Evolutionary conservation across 2,113 vertebrate species (phyloP), one percentile per base, ranked within the genome.

Genomic region (Eretmochelys imbricata): DNA sequence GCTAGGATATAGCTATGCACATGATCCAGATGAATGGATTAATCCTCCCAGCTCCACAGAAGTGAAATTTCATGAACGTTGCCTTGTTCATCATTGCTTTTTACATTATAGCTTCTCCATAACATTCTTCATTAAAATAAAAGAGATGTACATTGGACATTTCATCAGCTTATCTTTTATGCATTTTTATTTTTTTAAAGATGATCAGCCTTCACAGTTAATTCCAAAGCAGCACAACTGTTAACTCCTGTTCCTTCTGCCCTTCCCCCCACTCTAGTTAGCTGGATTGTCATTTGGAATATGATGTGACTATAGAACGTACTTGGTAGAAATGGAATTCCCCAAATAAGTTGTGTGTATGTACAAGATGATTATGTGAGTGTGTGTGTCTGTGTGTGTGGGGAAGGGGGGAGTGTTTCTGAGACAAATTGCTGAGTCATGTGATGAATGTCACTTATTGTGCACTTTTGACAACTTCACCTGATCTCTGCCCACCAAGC

Each of bases 71-170:
- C 54, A 65, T 88, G 5, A 84, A 49, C 65, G 92, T 1, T 4
- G n/a, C 84, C 81, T 91, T 76, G 48, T 84, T 93, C n/a, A 48
- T 10, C 86, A 22, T 89, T 7, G 65, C 31, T 92, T 94, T 72
- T 93, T 88, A 10, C 11, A 25, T 82, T 69, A 22, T 49, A 75
- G 35, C 9, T 93, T 93, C 82, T 80, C 35, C 5, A 1, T 89
- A 1, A 38, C 81, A 51, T 87, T 95, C 20, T 93, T 87, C 10
- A 87, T 94, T 48, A 93, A 94, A 90, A 85, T 79, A 62, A 89
- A 92, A 42, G 27, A 31, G 55, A 76, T 92, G 79, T 79, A 27
- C 94, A 92, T 78, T 57, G 17, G 20, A 46, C 10, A 86, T 94
- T 89, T 94, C 0, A 0, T 87, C 62, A 92, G 62, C 22, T 93